Evolutionary conservation across 2,888 invertebrate genomes (phyloP), one percentile per base, ranked within the genome.

Genomic region (Cepaea hortensis): DNA sequence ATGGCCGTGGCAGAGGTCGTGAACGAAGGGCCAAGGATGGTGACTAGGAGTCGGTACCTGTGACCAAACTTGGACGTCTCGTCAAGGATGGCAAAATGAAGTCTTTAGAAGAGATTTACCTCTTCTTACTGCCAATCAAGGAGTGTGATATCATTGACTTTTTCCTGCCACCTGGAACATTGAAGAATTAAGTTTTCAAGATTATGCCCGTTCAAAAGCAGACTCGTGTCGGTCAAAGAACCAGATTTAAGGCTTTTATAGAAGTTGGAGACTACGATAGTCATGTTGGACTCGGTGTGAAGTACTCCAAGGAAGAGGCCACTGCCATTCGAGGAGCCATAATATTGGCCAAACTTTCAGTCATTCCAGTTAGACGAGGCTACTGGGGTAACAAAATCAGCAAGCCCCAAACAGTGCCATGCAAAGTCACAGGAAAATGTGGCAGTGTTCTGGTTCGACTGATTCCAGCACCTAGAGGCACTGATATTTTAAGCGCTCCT

Each of bases 371-470:
- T 13, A 97, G 99, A 89, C 96, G 99, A 95, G 99, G 99, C 84
- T 99, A 99, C 95, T 99, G 99, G 99, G 99, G 99, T 94, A 99
- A 99, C 96, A 99, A 99, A 96, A 98, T 99, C 93, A 99, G 99
- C 93, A 98, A 98, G 94, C 99, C 99, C 76, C 99, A 99, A 94
- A 99, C 99, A 23, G 99, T 99, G 70, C 99, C 99, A 85, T 99
- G 99, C 97, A 99, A 99, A 96, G 97, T 99, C 20, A 99, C 99
- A 90, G 99, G 99, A 88, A 99, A 99, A 95, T 99, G 99, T 95
- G 99, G 99, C 92, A 99, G 99, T 50, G 99, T 99, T 65, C 97
- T 98, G 68, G 99, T 99, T 92, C 97, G 99, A 93, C 96, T 99
- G 93, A 99, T 99, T 94, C 99, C 99, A 72, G 99, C 99, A 85